Conservation (phyloP, 2,113 vertebrate genomes). For the Melanerpes aurifrons region DNA sequence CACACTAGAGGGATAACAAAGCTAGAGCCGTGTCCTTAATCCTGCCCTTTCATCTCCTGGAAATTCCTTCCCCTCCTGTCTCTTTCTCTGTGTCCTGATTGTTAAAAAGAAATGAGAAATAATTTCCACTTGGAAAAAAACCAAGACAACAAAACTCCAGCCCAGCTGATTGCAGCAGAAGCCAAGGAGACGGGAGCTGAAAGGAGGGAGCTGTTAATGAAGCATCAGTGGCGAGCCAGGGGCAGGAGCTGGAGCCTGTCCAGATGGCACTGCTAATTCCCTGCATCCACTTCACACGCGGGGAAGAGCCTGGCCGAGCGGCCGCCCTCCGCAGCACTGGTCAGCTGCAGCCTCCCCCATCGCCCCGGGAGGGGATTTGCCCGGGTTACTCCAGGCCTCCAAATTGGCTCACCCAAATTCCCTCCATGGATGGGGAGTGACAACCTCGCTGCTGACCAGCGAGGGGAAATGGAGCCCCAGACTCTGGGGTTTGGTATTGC, state of each 20-base stretch:
- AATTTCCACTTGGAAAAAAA: slow-evolving; percentile 64
- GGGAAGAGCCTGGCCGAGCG: not conserved
- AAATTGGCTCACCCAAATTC: accelerated
- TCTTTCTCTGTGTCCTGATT: slow-evolving; percentile 26
- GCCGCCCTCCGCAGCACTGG: accelerated
- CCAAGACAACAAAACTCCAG: slow-evolving; percentile 43
- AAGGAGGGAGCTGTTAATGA: slow-evolving; percentile 51
- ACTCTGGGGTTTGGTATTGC: not conserved
- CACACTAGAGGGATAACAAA: slow-evolving; percentile 36
- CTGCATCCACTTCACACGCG: not conserved
- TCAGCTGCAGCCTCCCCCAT: not conserved
- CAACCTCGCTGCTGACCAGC: accelerated
- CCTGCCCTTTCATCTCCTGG: slow-evolving; percentile 55
- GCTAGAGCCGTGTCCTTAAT: slow-evolving; percentile 22
- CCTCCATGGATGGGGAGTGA: not conserved
- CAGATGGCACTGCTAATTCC: slow-evolving; percentile 12
- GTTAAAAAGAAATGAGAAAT: slow-evolving; percentile 60
- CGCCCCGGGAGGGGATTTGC: not conserved
- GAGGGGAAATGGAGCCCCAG: not conserved
- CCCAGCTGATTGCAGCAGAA: slow-evolving; percentile 35
- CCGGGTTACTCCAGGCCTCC: not conserved
- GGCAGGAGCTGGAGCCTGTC: slow-evolving; percentile 42
- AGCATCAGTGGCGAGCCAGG: slow-evolving; percentile 34
- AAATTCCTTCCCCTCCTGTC: slow-evolving; percentile 44
- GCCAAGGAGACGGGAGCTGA: not conserved